Evolutionary conservation across 2,888 invertebrate species (phyloP), one percentile per base, ranked within the genome.

Genomic region (Pocota personata): DNA sequence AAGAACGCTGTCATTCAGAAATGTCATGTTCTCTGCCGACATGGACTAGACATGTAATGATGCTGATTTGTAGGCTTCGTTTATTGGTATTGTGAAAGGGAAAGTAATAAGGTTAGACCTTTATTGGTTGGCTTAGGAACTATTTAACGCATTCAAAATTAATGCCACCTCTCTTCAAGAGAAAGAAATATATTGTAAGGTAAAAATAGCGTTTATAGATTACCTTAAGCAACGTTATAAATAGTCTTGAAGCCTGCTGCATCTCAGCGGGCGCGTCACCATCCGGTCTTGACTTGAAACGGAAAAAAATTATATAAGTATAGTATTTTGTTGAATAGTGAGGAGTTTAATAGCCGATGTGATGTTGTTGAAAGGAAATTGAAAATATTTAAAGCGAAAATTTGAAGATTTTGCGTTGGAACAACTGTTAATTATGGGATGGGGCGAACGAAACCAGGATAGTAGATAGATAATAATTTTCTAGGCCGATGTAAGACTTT

Each of bases 171-270:
- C 10, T 14, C 16, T 19, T 46, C 19, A 43, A 8, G 14, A 1
- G 3, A 46, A 46, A 19, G 19, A 19, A 14, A 46, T 46, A 46
- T 19, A 46, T 40, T 40, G 40, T 40, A 40, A n/a, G 12, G 3
- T 40, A 40, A 2, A 40, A 40, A 40, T 40, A 40, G n/a, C 46
- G 7, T 46, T 40, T n/a, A 60, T 72, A 58, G 72, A 72, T 72
- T 72, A 72, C 72, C 72, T 72, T 72, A 48, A 72, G 58, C 48
- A 72, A 72, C 37, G 58, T 72, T 72, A 60, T 72, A 60, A 72
- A 72, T 58, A 72, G 72, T 60, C 72, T 48, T 24, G 72, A 72
- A 60, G 72, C 72, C 72, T 72, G 72, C 72, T 72, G 72, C 32
- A 72, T 46, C 48, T 72, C 72, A 72, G 58, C 72, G 46, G 72